Base-by-base conservation (phyloP, 2,797 vertebrate genomes). In the Coregonus suidteri region DNA sequence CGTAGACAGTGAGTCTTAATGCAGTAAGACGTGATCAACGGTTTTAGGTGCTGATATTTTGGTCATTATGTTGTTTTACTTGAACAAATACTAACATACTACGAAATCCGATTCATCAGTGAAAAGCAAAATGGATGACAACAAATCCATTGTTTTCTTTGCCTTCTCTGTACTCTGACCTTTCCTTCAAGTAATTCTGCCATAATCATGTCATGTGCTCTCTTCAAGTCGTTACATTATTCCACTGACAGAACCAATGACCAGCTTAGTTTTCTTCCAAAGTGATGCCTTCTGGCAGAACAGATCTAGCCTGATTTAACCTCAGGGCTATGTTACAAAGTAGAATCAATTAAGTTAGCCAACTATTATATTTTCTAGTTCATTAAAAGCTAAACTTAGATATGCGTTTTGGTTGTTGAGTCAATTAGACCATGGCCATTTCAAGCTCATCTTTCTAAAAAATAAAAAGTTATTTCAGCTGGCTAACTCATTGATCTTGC, bases 181-280 rank as follows among this genome's bases (percentile, higher is more conserved):
- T 77, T 25, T 34, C 20, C 9, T 47, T 6, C 1, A 16, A 56
- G 14, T 52, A 77, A 18, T 51, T 72, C n/a, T 51, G 64, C 13
- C 64, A 25, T 74, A 65, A 15, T 73, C 68, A 41, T 59, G 72
- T 47, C 9, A 11, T 14, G 4, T 53, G 56, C 20, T n/a, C 18
- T 30, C 68, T 35, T 51, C 18, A 73, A 30, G 9, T 82, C 15
- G 6, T 62, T 62, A 25, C 56, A 52, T 69, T 65, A 41, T 81
- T 82, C 76, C 66, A 62, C 62, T 76, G 76, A 52, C 34, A 75
- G 71, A 83, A 65, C 37, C 16, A 56, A n/a, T 78, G 41, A 54
- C 18, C 6, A 66, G 54, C 73, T 69, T 34, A 25, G 18, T 47
- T n/a, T 74, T 74, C 34, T 15, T 62, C 34, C 31, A 25, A 64